Percentiles rank a stretch among this genome's conserved stretches.
Conservation (phyloP, 2,113 vertebrate species). For the Pogona vitticeps region DNA sequence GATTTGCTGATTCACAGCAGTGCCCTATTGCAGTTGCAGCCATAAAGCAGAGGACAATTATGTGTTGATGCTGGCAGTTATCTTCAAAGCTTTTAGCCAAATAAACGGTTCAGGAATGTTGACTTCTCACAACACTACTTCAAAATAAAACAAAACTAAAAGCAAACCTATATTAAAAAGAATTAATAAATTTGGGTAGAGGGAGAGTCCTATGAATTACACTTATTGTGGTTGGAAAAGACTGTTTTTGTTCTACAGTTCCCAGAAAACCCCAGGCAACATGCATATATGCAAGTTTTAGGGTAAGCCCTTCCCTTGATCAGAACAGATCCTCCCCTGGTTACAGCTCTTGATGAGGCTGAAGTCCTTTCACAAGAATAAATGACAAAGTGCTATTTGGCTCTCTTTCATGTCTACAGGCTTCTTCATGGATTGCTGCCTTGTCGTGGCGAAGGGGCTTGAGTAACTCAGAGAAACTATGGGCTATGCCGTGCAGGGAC, state of each 20-base stretch:
- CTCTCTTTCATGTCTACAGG: too few relatives aligned
- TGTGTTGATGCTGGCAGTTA: constrained; percentile 47
- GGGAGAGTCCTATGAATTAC: not conserved
- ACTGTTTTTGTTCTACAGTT: too few relatives aligned
- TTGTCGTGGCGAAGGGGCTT: too few relatives aligned
- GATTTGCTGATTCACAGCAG: constrained; percentile 72
- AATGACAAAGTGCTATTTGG: not conserved
- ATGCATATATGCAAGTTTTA: not conserved
- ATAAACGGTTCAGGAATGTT: constrained; percentile 49
- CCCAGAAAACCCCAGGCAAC: not conserved
- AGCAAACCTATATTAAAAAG: not conserved
- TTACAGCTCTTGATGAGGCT: not conserved
- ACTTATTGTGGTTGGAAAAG: not conserved
- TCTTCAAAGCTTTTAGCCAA: constrained; percentile 59
- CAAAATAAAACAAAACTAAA: not conserved
- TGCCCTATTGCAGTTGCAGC: constrained; percentile 57
- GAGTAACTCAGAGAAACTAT: too few relatives aligned
- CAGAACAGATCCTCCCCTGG: not conserved
- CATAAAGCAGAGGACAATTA: constrained; percentile 58
- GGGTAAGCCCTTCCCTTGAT: not conserved
- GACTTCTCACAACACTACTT: constrained; percentile 44
- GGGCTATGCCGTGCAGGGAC: too few relatives aligned
- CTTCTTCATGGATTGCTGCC: too few relatives aligned
- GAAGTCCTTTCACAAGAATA: not conserved
- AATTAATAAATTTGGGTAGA: constrained; percentile 4